phyloP scores from a whole-genome alignment of 2,797 vertebrate species.

The Gambelia wislizenii region DNA sequence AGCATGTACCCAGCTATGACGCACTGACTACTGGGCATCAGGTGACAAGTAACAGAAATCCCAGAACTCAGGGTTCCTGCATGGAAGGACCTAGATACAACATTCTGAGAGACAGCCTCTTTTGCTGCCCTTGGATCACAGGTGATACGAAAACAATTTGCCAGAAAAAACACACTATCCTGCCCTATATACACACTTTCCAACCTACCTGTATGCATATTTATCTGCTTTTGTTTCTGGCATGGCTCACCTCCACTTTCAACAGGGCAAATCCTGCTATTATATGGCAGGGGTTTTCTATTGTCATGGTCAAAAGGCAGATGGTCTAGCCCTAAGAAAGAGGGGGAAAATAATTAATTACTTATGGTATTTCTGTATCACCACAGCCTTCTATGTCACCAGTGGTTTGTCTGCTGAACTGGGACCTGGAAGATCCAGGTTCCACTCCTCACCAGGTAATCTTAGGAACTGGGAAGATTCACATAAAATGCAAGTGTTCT shows the following conservation, averaged over 20 bases:
- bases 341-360: conserved; percentile 46
- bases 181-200: background rate
- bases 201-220: conserved; percentile 84
- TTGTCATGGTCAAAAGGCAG: conserved; percentile 88
- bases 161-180: background rate
- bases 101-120: fast-evolving
- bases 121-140: background rate
- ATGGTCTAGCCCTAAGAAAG: conserved; percentile 86
- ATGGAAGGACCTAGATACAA: background rate
- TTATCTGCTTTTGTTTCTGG: conserved; percentile 90
- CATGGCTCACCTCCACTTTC: conserved; percentile 86
- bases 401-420: background rate
- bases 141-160: background rate
- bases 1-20: background rate
- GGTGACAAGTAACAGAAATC: background rate
- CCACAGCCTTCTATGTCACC: background rate
- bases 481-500: background rate
- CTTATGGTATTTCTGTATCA: background rate
- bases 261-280: conserved; percentile 77
- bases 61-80: background rate
- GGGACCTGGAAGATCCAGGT: background rate
- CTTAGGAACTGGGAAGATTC: background rate
- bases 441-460: background rate
- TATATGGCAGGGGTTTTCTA: conserved; percentile 87
- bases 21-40: background rate